A percentile compares a stretch with the other conserved stretches of the same genome.
These are phyloP conservation scores for Cotesia vestalis DNA, from an alignment of 1,140 invertebrate genomes.

Conservation along the genomic window DNA sequence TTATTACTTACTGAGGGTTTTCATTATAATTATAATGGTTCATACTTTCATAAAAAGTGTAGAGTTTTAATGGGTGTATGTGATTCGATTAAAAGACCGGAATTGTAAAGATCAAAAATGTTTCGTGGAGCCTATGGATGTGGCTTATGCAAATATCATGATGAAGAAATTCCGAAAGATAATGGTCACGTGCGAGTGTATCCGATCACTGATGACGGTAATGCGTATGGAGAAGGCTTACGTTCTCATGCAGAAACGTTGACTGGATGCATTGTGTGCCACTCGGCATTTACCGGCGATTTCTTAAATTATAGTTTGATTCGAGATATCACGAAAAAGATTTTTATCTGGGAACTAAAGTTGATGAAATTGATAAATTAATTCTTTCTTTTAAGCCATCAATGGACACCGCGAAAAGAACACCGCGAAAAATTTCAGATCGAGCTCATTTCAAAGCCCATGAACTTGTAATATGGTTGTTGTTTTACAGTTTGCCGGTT, in stretches of 20 bases:
- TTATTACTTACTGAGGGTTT: constrained; percentile 31
- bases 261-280: constrained; percentile 51
- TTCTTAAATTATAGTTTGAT: constrained; percentile 46
- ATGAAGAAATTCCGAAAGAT: constrained; percentile 38
- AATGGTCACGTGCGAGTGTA: constrained; percentile 39
- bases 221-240: constrained; percentile 38
- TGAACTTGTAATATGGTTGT: constrained; percentile 37
- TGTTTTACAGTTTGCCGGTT: constrained; percentile 44
- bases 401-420: constrained; percentile 43
- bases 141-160: constrained; percentile 46
- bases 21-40: constrained; percentile 33
- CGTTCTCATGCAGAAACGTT: constrained; percentile 37
- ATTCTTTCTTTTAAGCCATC: constrained; percentile 42
- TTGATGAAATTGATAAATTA: constrained; percentile 37
- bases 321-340: constrained; percentile 27
- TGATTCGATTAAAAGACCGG: constrained; percentile 44
- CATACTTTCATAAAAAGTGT: constrained; percentile 38
- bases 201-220: constrained; percentile 32
- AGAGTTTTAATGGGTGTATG: constrained; percentile 36
- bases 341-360: constrained; percentile 42
- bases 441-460: constrained; percentile 33
- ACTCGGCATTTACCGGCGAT: constrained; percentile 42
- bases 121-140: constrained; percentile 49
- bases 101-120: constrained; percentile 36
- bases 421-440: constrained; percentile 43